Base-by-base conservation (phyloP, 1,140 invertebrate species). In the Papilio helenus region DNA sequence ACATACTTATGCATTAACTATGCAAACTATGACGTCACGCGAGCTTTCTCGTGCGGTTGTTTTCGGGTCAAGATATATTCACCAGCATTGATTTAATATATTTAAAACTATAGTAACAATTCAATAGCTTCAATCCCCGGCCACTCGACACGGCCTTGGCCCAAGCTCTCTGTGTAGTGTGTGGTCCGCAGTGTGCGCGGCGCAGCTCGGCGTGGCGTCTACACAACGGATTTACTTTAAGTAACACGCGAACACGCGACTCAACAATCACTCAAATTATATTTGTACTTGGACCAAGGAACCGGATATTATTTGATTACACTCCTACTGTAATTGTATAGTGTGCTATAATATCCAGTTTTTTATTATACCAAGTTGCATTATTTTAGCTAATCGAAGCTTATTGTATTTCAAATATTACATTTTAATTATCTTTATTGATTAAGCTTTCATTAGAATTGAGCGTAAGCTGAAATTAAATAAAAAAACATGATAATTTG, bases 261-360 rank as follows among this genome's bases (percentile, higher is more conserved):
- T 68, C 14, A 3, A 26, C 58, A 61, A 61, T 68, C 26, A 68
- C 23, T 68, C 61, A 68, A 14, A 68, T 68, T 68, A 16, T 16
- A 29, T 29, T 68, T 26, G 61, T 68, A 68, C 61, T 68, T 68
- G 61, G 23, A 29, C 29, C 26, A 68, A 68, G 26, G 26, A 68
- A 29, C 61, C 61, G 26, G 61, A 34, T 68, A 68, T 68, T 68
- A 26, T 68, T 68, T 68, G 61, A 68, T 34, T 34, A 68, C 61
- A 29, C 1, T 68, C 20, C 61, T 10, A 61, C 8, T 61, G 23
- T 61, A 68, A 29, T 16, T 29, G 23, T 68, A 61, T 26, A 61
- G 58, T 26, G 3, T 10, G n/a, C 18, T 55, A 55, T 20, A 20
- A 55, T 55, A 18, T 20, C 12, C 14, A 1, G 26, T 2, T 29